Evolutionary conservation across 2,888 invertebrate genomes (phyloP).

Genomic region (Tricholauxania praeusta): DNA sequence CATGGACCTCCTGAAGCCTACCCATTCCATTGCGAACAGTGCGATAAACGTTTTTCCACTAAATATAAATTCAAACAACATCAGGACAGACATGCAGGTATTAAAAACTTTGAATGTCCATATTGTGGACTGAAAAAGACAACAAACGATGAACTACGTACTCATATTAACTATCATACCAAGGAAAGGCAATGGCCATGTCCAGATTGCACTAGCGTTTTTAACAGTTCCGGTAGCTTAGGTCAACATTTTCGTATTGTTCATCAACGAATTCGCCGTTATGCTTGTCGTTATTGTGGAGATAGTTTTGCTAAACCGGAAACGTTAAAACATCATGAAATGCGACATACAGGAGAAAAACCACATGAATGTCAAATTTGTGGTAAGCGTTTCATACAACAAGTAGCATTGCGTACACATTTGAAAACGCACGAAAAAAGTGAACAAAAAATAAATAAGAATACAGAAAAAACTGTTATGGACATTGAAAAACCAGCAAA

Average conservation of each 20-base stretch:
- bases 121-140: slow-evolving; percentile 56
- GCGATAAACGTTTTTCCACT: slow-evolving; percentile 55
- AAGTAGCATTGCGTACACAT: slow-evolving; percentile 51
- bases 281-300: slow-evolving; percentile 52
- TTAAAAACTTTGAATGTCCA: slow-evolving; percentile 53
- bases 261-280: slow-evolving; percentile 52
- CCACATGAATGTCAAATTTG: slow-evolving; percentile 52
- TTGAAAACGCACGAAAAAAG: slow-evolving; percentile 51
- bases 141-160: slow-evolving; percentile 47
- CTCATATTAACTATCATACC: slow-evolving; percentile 55
- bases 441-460: background rate
- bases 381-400: slow-evolving; percentile 54
- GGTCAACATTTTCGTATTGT: slow-evolving; percentile 53
- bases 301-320: slow-evolving; percentile 55
- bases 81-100: slow-evolving; percentile 53
- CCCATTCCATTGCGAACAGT: slow-evolving; percentile 56
- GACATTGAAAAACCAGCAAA: no score
- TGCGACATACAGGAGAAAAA: slow-evolving; percentile 55
- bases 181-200: slow-evolving; percentile 53
- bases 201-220: slow-evolving; percentile 49
- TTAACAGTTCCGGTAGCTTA: slow-evolving; percentile 51
- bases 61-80: slow-evolving; percentile 54
- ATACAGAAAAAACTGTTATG: no score
- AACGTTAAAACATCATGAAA: slow-evolving; percentile 55
- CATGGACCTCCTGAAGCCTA: slow-evolving; percentile 49